Evolutionary conservation across 2,797 vertebrate genomes (phyloP), one percentile per base, ranked within the genome.

Genomic region (Threskiornis aethiopicus): DNA sequence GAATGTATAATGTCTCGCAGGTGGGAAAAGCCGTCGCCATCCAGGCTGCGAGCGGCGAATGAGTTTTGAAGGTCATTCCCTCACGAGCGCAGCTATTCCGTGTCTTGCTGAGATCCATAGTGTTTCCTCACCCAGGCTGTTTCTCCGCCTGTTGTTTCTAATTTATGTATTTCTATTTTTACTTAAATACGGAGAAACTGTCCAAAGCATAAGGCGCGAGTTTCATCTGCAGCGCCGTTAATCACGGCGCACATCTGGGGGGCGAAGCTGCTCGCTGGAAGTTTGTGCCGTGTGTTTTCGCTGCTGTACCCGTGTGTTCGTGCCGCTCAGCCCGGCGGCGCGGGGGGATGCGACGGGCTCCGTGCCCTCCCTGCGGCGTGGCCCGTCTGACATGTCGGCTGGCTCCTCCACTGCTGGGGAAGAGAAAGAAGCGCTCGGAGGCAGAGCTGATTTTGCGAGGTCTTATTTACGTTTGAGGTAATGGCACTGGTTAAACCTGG

Each of bases 31-130:
- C 89, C 89, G 22, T 70, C 89, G 47, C 90, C 4, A 51, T 16
- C 12, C 47, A 29, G 89, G 87, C 91, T 90, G 87, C 7, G 31
- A 84, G 84, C 55, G 5, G n/a, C 93, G 96, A 92, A 97, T 92
- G 95, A 96, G 91, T 95, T 97, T 97, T 98, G 98, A 98, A 98
- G 98, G 98, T 98, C 98, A 98, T 98, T 98, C 94, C 84, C 86
- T 97, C 83, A 18, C 46, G 87, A 92, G 91, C 49, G 25, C 92
- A 31, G 86, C 84, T 91, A 49, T 94, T 35, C 49, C 95, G 20
- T 57, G 14, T 94, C 96, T 94, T 35, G 82, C 82, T 39, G 46
- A 51, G 69, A 72, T 87, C 67, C 87, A 1, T 33, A 5, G 95
- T 26, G 94, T 64, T 92, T 96, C 79, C 93, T 78, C 72, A 1